A percentile compares a stretch with the other conserved stretches of the same genome.
phyloP scores from a whole-genome alignment of 2,797 vertebrate species.

The Hoplostethus atlanticus region DNA sequence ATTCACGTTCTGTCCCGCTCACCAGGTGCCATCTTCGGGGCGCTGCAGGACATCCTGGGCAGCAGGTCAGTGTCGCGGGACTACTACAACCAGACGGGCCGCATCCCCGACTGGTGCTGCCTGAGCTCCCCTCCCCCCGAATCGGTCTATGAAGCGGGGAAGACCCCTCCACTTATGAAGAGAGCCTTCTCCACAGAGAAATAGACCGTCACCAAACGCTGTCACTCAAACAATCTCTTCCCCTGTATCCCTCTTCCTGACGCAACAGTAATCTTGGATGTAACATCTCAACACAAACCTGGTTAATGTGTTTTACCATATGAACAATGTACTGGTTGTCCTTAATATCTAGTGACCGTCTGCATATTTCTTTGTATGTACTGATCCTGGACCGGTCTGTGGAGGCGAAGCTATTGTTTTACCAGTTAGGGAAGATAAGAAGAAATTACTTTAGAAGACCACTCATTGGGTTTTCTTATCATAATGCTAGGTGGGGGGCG shows the following conservation, averaged over 20 bases:
- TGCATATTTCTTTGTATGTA: background rate
- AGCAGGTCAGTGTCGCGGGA: conserved; percentile 97
- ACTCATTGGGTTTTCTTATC: background rate
- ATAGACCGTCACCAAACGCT: conserved; percentile 69
- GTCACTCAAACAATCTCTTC: background rate
- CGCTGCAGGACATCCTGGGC: conserved; percentile 96
- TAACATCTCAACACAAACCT: conserved; percentile 26
- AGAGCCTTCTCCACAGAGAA: conserved; percentile 98
- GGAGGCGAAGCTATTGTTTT: background rate
- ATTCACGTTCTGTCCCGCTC: background rate
- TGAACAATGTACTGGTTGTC: conserved; percentile 16
- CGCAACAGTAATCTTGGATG: conserved; percentile 21
- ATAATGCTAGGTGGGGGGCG: background rate
- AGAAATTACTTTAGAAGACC: background rate
- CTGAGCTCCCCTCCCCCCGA: conserved; percentile 94
- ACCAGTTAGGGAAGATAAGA: background rate
- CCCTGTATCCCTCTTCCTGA: background rate
- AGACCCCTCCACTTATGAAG: conserved; percentile 94
- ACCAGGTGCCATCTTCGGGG: conserved; percentile 95
- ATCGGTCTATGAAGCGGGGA: conserved; percentile 92
- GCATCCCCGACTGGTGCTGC: conserved; percentile 97
- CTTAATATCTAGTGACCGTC: conserved; percentile 24
- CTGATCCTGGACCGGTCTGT: conserved; percentile 16
- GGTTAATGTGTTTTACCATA: conserved; percentile 13
- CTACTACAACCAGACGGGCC: conserved; percentile 95